Conservation (phyloP, 1,140 invertebrate genomes). For the Aricia agestis region DNA sequence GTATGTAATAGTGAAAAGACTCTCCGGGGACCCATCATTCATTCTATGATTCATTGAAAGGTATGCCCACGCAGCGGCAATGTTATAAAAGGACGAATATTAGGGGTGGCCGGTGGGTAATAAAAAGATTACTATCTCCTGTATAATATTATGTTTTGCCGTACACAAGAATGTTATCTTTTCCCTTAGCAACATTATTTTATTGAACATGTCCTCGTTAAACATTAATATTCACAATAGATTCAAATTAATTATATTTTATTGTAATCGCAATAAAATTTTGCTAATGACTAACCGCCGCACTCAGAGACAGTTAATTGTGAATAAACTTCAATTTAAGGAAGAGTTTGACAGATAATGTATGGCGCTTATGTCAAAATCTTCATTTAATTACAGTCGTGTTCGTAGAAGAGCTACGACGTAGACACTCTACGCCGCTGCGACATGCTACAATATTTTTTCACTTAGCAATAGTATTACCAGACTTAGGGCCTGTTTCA, state of each 20-base stretch:
- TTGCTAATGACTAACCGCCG: too few relatives aligned
- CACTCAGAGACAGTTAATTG: too few relatives aligned
- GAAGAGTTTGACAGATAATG: too few relatives aligned
- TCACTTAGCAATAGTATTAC: too few relatives aligned
- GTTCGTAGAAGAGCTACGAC: background rate
- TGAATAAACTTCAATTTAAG: too few relatives aligned
- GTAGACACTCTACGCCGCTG: background rate
- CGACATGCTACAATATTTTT: too few relatives aligned
- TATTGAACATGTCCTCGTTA: background rate
- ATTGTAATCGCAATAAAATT: too few relatives aligned
- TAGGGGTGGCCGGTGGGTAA: background rate
- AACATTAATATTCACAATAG: background rate
- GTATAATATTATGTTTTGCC: background rate
- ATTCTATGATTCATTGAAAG: slow-evolving; percentile 3
- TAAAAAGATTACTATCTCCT: slow-evolving; percentile 1
- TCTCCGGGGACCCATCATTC: background rate
- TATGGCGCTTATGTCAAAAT: too few relatives aligned
- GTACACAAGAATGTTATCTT: background rate
- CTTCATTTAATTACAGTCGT: too few relatives aligned
- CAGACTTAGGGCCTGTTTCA: too few relatives aligned
- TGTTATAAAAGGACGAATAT: slow-evolving; percentile 3
- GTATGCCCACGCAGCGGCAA: background rate
- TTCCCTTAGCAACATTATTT: background rate
- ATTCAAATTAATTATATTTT: background rate
- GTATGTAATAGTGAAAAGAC: slow-evolving; percentile 6